Evolutionary conservation across 2,797 vertebrate genomes (phyloP), one percentile per base, ranked within the genome.

Genomic region (Apodemus agrarius): DNA sequence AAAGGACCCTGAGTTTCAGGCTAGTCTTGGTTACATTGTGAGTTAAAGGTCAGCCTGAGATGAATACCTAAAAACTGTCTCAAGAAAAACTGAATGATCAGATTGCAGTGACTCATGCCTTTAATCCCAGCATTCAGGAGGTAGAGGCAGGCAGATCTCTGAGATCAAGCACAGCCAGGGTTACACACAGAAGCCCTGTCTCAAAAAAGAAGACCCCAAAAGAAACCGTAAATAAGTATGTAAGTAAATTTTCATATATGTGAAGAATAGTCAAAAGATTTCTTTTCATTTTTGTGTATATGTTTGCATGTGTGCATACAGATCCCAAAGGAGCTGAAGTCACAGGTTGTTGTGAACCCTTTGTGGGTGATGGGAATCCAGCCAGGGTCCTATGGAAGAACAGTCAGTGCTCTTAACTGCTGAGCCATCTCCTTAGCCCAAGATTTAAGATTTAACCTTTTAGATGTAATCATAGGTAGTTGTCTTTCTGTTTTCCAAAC

Each of bases 391-490:
- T 85, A 46, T 85, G 80, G 54, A 82, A 61, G 54, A 82, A 12
- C 57, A 59, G n/a, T 24, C 54, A 82, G 22, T 81, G 34, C 80
- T 61, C 54, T 59, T 40, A 61, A 82, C 54, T 40, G 54, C n/a
- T 59, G 54, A 61, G 16, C 54, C n/a, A 61, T 82, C 54, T 82
- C n/a, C 40, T 13, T 57, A 59, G 80, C 13, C 54, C 54, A 82
- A 22, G 59, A 67, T 96, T 96, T 92, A 82, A 82, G n/a, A n/a
- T n/a, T n/a, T n/a, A n/a, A n/a, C 40, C 26, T 85, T 96, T 94
- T 57, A 69, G 29, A 86, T 93, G 46, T 31, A 90, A 40, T 87
- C 82, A 22, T 75, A 37, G 37, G 90, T 81, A 49, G 8, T 52
- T 43, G 78, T 81, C 61, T 92, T 92, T 26, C 17, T 54, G 7